These are phyloP conservation scores for Tretioscincus oriximinensis DNA, from an alignment of 2,113 vertebrate genomes.

Conservation along the genomic window DNA sequence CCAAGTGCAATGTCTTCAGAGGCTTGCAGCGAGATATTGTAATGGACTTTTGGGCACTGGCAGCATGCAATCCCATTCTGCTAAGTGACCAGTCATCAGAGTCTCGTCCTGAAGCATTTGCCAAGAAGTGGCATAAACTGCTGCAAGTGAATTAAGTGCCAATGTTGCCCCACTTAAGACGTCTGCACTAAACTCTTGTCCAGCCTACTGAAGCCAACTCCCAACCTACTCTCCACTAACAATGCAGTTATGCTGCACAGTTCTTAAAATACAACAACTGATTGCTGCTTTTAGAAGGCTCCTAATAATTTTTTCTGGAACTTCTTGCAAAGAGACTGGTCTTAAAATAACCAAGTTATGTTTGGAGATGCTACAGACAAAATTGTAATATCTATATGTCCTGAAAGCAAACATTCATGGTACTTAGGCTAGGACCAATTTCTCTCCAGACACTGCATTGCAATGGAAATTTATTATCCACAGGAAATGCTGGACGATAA, in stretches of 20 bases:
- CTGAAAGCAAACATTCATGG: not conserved
- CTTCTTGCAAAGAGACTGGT: no score
- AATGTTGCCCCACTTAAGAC: conserved; percentile 33
- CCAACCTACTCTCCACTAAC: not conserved
- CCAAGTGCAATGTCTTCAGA: no score
- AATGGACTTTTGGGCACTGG: not conserved
- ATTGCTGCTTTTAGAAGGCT: not conserved
- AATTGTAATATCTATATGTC: not conserved
- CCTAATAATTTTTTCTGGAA: not conserved
- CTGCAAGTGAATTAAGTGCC: conserved; percentile 25
- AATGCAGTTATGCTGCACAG: not conserved
- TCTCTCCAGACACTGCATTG: not conserved
- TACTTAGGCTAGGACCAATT: not conserved
- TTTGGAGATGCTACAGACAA: not conserved
- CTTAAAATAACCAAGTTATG: not conserved
- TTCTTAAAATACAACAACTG: not conserved
- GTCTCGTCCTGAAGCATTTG: conserved; percentile 36
- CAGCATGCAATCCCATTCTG: not conserved
- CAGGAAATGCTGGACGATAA: no score
- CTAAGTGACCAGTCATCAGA: not conserved
- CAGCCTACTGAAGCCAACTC: not conserved
- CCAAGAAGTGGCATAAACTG: conserved; percentile 23
- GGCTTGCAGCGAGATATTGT: not conserved
- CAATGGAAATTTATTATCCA: no score
- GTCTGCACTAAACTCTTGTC: not conserved